These are phyloP conservation scores for Puffinus mauretanicus DNA, from an alignment of 2,113 vertebrate species.

Conservation along the genomic window DNA sequence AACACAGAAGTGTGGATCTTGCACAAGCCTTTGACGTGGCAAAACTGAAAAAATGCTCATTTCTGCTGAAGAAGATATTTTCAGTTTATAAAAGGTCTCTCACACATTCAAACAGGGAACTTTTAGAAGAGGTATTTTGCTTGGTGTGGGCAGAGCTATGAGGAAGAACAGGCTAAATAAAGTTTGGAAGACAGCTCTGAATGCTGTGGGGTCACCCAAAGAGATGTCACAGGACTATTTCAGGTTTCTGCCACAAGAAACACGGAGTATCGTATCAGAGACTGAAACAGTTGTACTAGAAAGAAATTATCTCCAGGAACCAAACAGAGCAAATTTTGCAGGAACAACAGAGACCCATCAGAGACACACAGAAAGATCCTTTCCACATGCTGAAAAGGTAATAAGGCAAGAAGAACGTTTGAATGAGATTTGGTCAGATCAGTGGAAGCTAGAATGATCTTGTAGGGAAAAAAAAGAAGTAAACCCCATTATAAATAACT, in stretches of 20 bases:
- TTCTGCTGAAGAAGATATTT: constrained; percentile 30
- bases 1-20: neutral
- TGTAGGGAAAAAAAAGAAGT: neutral
- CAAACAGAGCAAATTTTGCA: neutral
- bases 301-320: neutral
- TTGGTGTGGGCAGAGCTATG: neutral
- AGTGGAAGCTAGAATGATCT: neutral
- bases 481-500: neutral
- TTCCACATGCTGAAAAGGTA: neutral
- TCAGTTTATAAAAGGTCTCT: neutral
- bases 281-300: neutral
- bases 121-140: neutral
- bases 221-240: neutral
- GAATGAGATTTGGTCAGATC: neutral
- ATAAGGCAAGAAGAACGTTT: neutral
- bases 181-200: neutral
- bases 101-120: neutral
- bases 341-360: neutral
- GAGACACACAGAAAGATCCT: neutral
- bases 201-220: neutral
- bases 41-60: neutral
- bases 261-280: neutral
- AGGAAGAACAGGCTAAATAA: neutral
- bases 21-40: neutral
- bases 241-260: neutral